These are phyloP conservation scores for Spilosoma lubricipeda DNA, from an alignment of 2,888 invertebrate genomes.

Conservation along the genomic window DNA sequence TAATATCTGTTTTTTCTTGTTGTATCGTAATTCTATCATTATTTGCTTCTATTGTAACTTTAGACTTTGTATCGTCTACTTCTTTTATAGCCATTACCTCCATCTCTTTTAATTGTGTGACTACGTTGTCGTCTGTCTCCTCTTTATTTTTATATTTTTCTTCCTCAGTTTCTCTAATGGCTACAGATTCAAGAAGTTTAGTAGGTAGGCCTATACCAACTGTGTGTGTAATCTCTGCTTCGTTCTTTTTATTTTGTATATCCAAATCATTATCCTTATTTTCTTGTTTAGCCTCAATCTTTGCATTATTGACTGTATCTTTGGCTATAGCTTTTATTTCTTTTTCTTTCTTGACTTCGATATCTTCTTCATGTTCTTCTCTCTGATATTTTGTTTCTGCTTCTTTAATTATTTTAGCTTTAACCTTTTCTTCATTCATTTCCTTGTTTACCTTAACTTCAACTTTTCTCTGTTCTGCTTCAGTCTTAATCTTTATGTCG, in stretches of 20 bases:
- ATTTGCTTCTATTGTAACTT: neutral
- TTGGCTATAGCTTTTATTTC: conserved; percentile 8
- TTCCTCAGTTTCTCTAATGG: too few species aligned
- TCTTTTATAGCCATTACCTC: neutral
- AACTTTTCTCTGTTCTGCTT: neutral
- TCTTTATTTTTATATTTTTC: too few species aligned
- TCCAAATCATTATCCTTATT: conserved; percentile 5
- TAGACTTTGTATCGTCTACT: neutral
- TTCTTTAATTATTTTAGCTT: neutral
- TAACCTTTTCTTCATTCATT: neutral
- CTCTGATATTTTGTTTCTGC: too few species aligned
- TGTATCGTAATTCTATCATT: neutral
- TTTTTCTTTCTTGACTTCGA: neutral
- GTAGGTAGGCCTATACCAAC: too few species aligned
- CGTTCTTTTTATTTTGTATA: neutral
- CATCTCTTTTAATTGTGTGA: too few species aligned
- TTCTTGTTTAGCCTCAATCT: conserved; percentile 7
- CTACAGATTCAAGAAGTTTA: too few species aligned
- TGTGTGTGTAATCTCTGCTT: too few species aligned
- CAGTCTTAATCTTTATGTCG: neutral
- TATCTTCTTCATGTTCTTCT: neutral
- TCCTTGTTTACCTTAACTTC: neutral
- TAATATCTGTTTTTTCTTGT: neutral
- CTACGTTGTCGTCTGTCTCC: conserved; percentile 1
- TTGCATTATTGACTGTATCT: neutral